phyloP scores from a whole-genome alignment of 92 coral and sea anemone genomes.

The Pocillopora grandis region DNA sequence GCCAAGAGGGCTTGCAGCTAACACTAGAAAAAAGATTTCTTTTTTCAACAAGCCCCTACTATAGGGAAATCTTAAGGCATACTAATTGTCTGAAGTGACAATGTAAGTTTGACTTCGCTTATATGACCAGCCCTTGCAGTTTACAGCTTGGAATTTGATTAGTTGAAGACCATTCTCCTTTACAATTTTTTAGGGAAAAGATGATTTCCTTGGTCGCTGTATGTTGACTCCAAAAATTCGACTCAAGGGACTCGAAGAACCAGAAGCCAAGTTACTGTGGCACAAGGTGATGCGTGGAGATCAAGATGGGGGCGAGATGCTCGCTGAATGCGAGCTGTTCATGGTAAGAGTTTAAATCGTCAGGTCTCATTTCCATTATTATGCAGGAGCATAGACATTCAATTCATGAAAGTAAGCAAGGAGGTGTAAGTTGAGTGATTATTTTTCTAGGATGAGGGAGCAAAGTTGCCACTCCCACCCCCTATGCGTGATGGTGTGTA shows the following conservation, averaged over 20 bases:
- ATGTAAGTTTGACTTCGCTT: no score
- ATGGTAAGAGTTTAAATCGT: conserved; percentile 56
- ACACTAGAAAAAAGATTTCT: no score
- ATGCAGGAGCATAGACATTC: background rate
- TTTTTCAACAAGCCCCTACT: no score
- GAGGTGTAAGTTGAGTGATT: background rate
- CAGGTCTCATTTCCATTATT: no score
- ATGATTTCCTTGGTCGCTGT: conserved; percentile 97
- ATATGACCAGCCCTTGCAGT: no score
- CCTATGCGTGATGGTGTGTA: conserved; percentile 66
- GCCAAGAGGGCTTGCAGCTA: no score
- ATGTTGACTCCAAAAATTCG: conserved; percentile 82
- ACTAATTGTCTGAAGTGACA: no score
- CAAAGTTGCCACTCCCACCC: conserved; percentile 94
- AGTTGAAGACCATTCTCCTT: no score
- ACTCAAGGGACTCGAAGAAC: conserved; percentile 81
- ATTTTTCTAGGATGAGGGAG: conserved; percentile 87
- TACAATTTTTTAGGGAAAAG: conserved; percentile 71
- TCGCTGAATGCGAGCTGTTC: conserved; percentile 92
- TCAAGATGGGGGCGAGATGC: conserved; percentile 79
- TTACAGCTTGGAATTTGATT: no score
- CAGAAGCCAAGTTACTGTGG: conserved; percentile 82
- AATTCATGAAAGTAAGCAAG: background rate
- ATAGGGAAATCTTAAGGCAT: no score
- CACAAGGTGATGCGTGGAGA: conserved; percentile 72